Evolutionary conservation across 1,140 invertebrate genomes (phyloP).

Genomic region (Drosophila sechellia): DNA sequence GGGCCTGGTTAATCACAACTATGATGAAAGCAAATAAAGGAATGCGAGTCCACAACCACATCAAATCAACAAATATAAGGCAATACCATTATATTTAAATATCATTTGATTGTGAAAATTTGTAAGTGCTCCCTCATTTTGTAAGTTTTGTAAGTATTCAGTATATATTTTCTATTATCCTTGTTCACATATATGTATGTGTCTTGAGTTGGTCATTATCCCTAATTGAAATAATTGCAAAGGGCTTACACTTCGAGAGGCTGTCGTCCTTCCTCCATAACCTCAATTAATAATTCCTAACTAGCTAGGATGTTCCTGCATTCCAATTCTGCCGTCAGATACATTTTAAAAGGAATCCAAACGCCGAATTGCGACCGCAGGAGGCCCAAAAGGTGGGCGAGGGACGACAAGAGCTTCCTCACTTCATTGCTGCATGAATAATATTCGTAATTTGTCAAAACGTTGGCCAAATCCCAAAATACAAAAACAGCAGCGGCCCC

Average conservation of each 20-base stretch:
- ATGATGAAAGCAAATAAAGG: constrained; percentile 22
- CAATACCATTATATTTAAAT: no score
- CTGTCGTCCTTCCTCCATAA: constrained; percentile 12
- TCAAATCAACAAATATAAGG: not conserved
- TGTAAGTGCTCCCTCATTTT: no score
- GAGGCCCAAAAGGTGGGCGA: constrained; percentile 16
- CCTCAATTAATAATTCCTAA: constrained; percentile 47
- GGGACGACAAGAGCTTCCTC: constrained; percentile 58
- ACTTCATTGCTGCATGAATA: constrained; percentile 83
- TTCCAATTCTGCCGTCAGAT: constrained; percentile 8
- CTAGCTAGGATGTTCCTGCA: constrained; percentile 31
- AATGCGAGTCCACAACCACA: not conserved
- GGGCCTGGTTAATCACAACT: constrained; percentile 17
- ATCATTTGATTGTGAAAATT: no score
- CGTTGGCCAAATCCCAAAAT: constrained; percentile 82
- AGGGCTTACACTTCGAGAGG: not conserved
- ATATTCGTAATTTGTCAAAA: constrained; percentile 84
- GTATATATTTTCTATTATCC: no score
- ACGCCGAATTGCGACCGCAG: constrained; percentile 23
- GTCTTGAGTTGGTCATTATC: not conserved
- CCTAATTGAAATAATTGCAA: constrained; percentile 28
- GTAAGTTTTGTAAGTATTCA: no score
- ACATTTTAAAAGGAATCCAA: constrained; percentile 38
- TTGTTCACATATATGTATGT: no score
- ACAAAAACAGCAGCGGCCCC: constrained; percentile 54